Base-by-base conservation (phyloP, 2,113 vertebrate genomes). In the Sinocyclocheilus rhinocerous region DNA sequence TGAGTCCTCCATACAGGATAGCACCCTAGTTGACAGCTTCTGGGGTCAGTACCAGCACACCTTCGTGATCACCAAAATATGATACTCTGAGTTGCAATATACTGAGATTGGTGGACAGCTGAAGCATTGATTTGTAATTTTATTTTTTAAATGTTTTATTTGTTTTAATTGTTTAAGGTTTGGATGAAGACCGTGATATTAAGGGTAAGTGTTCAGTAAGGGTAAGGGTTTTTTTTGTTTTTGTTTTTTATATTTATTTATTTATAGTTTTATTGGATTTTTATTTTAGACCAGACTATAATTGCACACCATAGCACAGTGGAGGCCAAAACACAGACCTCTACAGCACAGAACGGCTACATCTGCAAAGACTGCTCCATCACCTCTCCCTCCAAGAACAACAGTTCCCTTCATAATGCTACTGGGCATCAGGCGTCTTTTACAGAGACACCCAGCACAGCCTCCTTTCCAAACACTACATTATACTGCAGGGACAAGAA, bases 1-100 rank as follows among this genome's bases (percentile, higher is more conserved):
- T 0, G 96, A 97, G 82, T 97, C 97, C 72, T 93, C 94, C 77
- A 94, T 97, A 85, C 94, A 90, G 83, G 97, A 99, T 59, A 92
- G 90, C 88, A 98, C 97, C 0, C 89, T 94, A 84, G 91, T 98
- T 12, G 94, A 94, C 91, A 92, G 94, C 83, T 95, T 98, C 90
- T 99, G 98, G 97, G 98, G 98, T 98, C 90, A 89, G 95, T 84
- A 69, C n/a, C 42, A 16, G 13, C 16, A 24, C 24, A 29, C 52
- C 11, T 20, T 10, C 13, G 20, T 29, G 65, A 33, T 69, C 65
- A 1, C 65, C 15, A 15, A 0, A 2, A 12, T 36, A 36, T 33
- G 24, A 45, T 72, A 29, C 57, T 36, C 65, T 69, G 15, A 36
- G 6, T 69, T 36, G 15, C 8, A 69, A 36, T 69, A 2, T 33